Base-by-base conservation (phyloP, 2,113 vertebrate species). In the Erinaceus europaeus region DNA sequence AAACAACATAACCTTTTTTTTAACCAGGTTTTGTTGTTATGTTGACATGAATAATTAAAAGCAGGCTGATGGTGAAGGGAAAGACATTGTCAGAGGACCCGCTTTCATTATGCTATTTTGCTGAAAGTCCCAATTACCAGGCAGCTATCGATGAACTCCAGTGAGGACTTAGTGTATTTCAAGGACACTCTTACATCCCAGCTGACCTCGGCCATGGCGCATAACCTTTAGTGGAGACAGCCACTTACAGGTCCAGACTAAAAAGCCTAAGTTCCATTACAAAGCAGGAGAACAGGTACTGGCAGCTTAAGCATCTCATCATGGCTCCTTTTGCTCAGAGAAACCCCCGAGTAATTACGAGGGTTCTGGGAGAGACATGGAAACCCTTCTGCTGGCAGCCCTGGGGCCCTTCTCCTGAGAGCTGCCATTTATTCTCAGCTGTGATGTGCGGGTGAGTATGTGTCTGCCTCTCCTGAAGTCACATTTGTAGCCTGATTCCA, bases 201-300 rank as follows among this genome's bases (percentile, higher is more conserved):
- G 20, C 1, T 29, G 52, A 17, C 20, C 6, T 36, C 71, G 34
- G 17, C 36, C 18, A 72, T 68, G 21, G 11, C 21, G 53, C 13
- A 29, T 12, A 48, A 13, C 25, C 65, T 74, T 61, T 71, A 69
- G 53, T 81, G 32, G 68, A 72, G 65, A 46, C 23, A 44, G 73
- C 20, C 57, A 64, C 0, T 0, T 1, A 14, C 10, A 44, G 13
- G 48, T 18, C n/a, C n/a, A n/a, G n/a, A n/a, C 8, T 53, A 3
- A 48, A 61, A 64, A 72, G 32, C 14, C 21, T 0, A 13, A 82
- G 55, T 48, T 44, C 36, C 44, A 4, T n/a, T n/a, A 29, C 3
- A 50, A 73, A n/a, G n/a, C n/a, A 52, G 29, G 52, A 36, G 57
- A 42, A 48, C 11, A 77, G 53, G 6, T 36, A 13, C 2, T 20